Evolutionary conservation across 2,113 vertebrate species (phyloP), one percentile per base, ranked within the genome.

Genomic region (Trochalopteron elliotii): DNA sequence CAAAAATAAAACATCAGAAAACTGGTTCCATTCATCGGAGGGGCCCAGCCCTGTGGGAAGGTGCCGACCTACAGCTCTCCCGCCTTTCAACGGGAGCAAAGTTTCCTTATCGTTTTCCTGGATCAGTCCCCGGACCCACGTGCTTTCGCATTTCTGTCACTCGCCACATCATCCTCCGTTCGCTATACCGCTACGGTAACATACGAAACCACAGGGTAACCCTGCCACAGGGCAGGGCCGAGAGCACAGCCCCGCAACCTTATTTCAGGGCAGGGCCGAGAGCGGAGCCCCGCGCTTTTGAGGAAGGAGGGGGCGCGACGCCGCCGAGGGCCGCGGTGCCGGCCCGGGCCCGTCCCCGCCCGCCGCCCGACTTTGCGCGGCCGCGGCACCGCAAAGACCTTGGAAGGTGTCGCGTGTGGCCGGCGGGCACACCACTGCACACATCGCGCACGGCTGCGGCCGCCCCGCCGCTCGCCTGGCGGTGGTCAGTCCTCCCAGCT

Each of bases 401-500:
- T 95, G 98, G 98, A 98, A 99, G 99, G 99, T 98, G 98, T 98
- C 98, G 96, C 97, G 97, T 97, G 97, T 97, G 98, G 98, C 98
- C 98, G 98, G 97, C 95, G 98, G 98, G 98, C 98, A 98, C 99
- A 99, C 99, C 99, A 98, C 99, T 99, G 99, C 98, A 99, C 99
- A 99, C 99, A 99, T 99, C 99, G 97, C 97, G 98, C 98, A 98
- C 96, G 98, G 97, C 97, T 94, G 98, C 96, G 94, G 97, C 97
- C 96, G 95, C 97, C 98, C 97, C 53, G 97, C 98, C 97, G 98
- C 97, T 98, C 97, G 98, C 95, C 97, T 98, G 98, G 98, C 99
- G 98, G 99, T 99, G 98, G 98, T 98, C 99, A 98, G 99, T 99
- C 98, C 98, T 99, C 99, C 99, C 99, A 99, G 99, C 99, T 99